These are phyloP conservation scores for Zosterops hypoxanthus DNA, from an alignment of 2,113 vertebrate species.

Conservation along the genomic window DNA sequence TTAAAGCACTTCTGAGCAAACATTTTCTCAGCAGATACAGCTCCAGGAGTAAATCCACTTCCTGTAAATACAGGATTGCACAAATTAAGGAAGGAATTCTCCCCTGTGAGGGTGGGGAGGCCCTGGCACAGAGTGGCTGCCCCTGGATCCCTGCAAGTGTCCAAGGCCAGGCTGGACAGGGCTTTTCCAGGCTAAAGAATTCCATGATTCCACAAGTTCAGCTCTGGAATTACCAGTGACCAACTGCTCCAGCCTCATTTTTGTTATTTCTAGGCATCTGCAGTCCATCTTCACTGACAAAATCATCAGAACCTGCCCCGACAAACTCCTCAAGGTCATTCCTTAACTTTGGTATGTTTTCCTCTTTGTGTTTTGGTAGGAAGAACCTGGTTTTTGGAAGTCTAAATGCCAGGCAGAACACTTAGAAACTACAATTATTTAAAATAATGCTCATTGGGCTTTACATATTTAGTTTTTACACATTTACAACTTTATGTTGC, in stretches of 20 bases:
- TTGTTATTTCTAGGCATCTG: slow-evolving; percentile 66
- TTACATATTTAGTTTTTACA: not conserved
- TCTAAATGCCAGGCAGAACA: not conserved
- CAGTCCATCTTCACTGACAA: slow-evolving; percentile 50
- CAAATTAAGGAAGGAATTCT: not conserved
- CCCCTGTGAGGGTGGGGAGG: not conserved
- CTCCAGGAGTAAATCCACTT: not conserved
- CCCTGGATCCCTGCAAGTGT: not conserved
- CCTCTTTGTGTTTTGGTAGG: not conserved
- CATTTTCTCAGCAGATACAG: not conserved
- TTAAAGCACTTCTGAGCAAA: not conserved
- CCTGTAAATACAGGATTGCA: not conserved
- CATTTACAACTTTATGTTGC: not conserved
- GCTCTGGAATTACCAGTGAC: not conserved
- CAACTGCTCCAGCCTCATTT: not conserved
- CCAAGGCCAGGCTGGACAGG: not conserved
- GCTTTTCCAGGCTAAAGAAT: not conserved
- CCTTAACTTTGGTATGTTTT: slow-evolving; percentile 76
- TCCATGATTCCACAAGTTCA: not conserved
- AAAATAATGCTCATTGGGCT: not conserved
- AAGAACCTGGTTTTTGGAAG: not conserved
- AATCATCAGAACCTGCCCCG: slow-evolving; percentile 44
- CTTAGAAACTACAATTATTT: not conserved
- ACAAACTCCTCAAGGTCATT: slow-evolving; percentile 52
- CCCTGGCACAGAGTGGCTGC: not conserved